These are phyloP conservation scores for Dascyllus trimaculatus DNA, from an alignment of 2,113 vertebrate species.

Conservation along the genomic window DNA sequence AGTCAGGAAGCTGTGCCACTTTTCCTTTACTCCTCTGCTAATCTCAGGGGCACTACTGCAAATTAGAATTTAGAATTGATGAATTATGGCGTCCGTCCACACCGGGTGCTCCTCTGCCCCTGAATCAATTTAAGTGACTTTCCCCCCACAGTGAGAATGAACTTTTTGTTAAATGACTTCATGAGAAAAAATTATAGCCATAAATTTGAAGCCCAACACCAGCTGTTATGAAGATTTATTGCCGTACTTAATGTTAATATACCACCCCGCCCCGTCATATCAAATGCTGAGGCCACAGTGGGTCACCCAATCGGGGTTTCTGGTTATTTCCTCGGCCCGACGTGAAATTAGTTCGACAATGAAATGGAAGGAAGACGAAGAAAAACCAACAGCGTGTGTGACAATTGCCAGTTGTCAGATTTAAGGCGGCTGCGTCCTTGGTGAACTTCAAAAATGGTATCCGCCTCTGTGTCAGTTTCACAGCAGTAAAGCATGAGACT, in stretches of 20 bases:
- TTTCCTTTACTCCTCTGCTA: slow-evolving; percentile 47
- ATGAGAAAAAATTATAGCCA: slow-evolving; percentile 71
- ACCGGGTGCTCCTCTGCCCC: slow-evolving; percentile 47
- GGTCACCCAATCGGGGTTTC: slow-evolving; percentile 46
- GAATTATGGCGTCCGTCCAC: slow-evolving; percentile 69
- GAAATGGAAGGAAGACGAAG: slow-evolving; percentile 17
- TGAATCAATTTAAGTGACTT: slow-evolving; percentile 76
- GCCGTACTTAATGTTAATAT: slow-evolving; percentile 69
- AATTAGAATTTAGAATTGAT: slow-evolving; percentile 73
- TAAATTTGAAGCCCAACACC: slow-evolving; percentile 70
- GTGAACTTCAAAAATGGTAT: slow-evolving; percentile 1
- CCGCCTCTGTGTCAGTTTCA: too few species aligned
- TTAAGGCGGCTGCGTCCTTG: slow-evolving; percentile 27
- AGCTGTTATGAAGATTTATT: slow-evolving; percentile 81
- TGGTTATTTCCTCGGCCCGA: slow-evolving; percentile 34
- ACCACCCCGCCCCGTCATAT: slow-evolving; percentile 38
- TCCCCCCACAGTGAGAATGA: slow-evolving; percentile 55
- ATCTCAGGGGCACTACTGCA: slow-evolving; percentile 66
- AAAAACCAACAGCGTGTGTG: slow-evolving; percentile 13
- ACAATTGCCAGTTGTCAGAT: slow-evolving; percentile 30
- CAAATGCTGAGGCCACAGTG: slow-evolving; percentile 45
- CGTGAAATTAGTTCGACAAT: slow-evolving; percentile 44
- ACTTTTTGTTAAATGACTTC: slow-evolving; percentile 76
- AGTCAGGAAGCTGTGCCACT: slow-evolving; percentile 20
- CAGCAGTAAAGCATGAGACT: neutral